These are phyloP conservation scores for Habropoda laboriosa DNA, from an alignment of 1,140 invertebrate genomes.

Conservation along the genomic window DNA sequence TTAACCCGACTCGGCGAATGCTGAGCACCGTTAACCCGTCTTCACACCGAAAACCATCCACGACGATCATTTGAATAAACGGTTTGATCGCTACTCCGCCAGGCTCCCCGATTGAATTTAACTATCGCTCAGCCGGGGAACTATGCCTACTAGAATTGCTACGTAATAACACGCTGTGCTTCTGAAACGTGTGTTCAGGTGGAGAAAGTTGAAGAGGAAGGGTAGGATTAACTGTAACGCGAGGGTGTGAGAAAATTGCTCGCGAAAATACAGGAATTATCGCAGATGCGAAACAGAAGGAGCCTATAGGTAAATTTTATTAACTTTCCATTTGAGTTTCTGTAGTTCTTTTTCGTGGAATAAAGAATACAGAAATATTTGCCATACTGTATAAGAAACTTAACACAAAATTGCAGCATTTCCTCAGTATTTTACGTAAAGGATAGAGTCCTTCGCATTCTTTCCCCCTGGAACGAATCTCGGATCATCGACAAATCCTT, in stretches of 20 bases:
- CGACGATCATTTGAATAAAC: slow-evolving; percentile 3
- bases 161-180: neutral
- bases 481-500: too few relatives aligned
- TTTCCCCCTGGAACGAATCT: too few relatives aligned
- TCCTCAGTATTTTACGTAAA: too few relatives aligned
- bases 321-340: too few relatives aligned
- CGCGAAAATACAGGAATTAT: too few relatives aligned
- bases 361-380: too few relatives aligned
- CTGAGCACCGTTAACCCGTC: slow-evolving; percentile 63
- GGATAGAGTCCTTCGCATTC: too few relatives aligned
- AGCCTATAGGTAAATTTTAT: too few relatives aligned
- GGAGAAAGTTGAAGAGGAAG: neutral
- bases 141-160: neutral
- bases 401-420: too few relatives aligned
- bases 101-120: neutral
- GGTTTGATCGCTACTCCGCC: neutral
- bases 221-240: neutral
- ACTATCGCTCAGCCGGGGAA: neutral
- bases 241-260: neutral
- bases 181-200: neutral
- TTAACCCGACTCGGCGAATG: slow-evolving; percentile 65
- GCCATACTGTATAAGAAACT: too few relatives aligned
- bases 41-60: slow-evolving; percentile 56
- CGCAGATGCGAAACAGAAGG: too few relatives aligned
- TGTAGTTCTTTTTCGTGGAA: too few relatives aligned